A percentile compares a stretch with the other conserved stretches of the same genome.
phyloP scores from a whole-genome alignment of 2,888 invertebrate species.

The Nineta flava region DNA sequence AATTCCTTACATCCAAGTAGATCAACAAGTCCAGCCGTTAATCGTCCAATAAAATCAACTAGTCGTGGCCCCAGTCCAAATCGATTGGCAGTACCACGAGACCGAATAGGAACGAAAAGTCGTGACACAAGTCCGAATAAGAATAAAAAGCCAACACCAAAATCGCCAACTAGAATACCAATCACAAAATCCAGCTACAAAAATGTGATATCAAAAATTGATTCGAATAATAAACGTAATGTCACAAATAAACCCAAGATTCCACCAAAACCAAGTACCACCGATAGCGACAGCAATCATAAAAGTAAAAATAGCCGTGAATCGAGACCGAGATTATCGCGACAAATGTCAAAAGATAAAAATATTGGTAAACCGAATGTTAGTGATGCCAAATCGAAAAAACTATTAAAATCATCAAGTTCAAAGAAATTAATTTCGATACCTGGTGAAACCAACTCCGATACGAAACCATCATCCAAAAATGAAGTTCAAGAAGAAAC shows the following conservation, averaged over 20 bases:
- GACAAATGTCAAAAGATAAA: too few relatives aligned
- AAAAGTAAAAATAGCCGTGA: too few relatives aligned
- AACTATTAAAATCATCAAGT: neutral
- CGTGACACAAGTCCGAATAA: conserved; percentile 23
- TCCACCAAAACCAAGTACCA: conserved; percentile 24
- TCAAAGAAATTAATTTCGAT: neutral
- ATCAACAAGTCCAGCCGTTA: neutral
- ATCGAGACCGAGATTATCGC: too few relatives aligned
- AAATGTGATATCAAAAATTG: conserved; percentile 26
- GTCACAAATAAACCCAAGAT: conserved; percentile 22
- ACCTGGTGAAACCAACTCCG: too few relatives aligned
- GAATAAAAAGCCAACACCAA: conserved; percentile 10
- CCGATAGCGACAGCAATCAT: conserved; percentile 17
- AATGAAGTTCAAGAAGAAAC: too few relatives aligned
- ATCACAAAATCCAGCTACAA: conserved; percentile 17
- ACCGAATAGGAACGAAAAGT: conserved; percentile 12
- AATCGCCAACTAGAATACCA: conserved; percentile 21
- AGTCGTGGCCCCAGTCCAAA: conserved; percentile 8
- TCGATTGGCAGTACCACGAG: neutral
- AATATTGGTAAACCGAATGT: too few relatives aligned
- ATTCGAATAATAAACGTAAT: conserved; percentile 20
- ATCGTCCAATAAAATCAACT: too few relatives aligned
- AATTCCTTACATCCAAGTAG: neutral
- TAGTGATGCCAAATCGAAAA: neutral
- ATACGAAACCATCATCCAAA: too few relatives aligned